A percentile compares a stretch with the other conserved stretches of the same genome.
Conservation (phyloP, 2,797 vertebrate species). For the Anguilla megastoma region DNA sequence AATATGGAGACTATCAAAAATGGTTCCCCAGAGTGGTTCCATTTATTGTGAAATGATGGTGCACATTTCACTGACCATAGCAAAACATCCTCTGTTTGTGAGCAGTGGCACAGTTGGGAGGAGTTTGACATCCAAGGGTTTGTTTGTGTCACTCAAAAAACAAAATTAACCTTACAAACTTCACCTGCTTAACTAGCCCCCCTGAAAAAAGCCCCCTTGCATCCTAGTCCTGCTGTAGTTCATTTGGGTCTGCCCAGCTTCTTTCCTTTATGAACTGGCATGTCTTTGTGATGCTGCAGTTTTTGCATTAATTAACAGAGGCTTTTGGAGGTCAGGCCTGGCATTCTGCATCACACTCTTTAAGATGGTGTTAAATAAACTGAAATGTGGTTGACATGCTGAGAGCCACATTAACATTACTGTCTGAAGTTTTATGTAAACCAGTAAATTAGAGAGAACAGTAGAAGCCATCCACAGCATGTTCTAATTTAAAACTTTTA, state of each 20-base stretch:
- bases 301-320: constrained; percentile 34
- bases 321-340: constrained; percentile 31
- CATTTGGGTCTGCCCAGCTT: not conserved
- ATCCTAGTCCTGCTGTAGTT: no score
- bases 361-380: not conserved
- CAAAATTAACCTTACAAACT: not conserved
- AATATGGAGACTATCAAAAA: no score
- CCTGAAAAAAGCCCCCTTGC: not conserved
- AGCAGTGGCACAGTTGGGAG: no score
- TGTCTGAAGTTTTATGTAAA: not conserved
- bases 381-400: not conserved
- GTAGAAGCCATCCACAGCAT: not conserved
- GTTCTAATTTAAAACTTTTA: not conserved
- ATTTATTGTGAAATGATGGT: not conserved
- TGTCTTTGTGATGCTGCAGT: not conserved
- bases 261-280: not conserved
- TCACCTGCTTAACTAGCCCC: not conserved
- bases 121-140: not conserved
- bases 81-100: no score
- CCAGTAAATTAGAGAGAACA: not conserved
- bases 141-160: not conserved
- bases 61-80: not conserved
- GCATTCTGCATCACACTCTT: not conserved
- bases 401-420: not conserved
- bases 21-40: not conserved